phyloP scores from a whole-genome alignment of 2,113 vertebrate genomes.

The Dermatemys mawii region DNA sequence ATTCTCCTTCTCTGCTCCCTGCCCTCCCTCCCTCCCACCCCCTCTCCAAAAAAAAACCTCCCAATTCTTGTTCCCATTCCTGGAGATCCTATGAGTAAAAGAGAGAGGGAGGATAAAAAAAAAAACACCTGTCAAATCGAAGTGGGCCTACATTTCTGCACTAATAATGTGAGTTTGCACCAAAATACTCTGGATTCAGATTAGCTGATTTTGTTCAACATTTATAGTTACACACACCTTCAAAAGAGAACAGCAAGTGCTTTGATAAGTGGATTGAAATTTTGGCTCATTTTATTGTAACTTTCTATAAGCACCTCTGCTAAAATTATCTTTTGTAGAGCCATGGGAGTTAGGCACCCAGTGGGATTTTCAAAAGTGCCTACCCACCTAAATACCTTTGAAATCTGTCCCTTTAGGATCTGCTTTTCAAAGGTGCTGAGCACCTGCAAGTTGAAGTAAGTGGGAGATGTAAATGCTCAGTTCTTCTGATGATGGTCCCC shows the following conservation, averaged over 20 bases:
- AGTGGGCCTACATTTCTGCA: not conserved
- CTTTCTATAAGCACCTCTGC: constrained; percentile 23
- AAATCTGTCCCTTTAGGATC: not conserved
- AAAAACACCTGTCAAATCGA: not conserved
- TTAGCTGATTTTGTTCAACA: not conserved
- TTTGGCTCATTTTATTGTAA: not conserved
- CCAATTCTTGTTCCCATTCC: not conserved
- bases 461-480: not conserved
- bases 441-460: not conserved
- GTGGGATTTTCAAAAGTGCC: too few relatives aligned
- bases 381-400: not conserved
- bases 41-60: too few relatives aligned
- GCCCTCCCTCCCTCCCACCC: not conserved
- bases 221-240: not conserved
- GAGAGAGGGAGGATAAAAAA: too few relatives aligned
- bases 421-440: constrained; percentile 2
- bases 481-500: not conserved
- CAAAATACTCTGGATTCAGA: not conserved
- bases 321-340: not conserved
- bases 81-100: not conserved
- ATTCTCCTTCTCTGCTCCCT: not conserved
- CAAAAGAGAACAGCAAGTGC: not conserved
- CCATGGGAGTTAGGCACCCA: too few relatives aligned
- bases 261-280: constrained; percentile 42
- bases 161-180: not conserved